A percentile compares a stretch with the other conserved stretches of the same genome.
Conservation (phyloP, 2,113 vertebrate genomes). For the Phyllopteryx taeniolatus region DNA sequence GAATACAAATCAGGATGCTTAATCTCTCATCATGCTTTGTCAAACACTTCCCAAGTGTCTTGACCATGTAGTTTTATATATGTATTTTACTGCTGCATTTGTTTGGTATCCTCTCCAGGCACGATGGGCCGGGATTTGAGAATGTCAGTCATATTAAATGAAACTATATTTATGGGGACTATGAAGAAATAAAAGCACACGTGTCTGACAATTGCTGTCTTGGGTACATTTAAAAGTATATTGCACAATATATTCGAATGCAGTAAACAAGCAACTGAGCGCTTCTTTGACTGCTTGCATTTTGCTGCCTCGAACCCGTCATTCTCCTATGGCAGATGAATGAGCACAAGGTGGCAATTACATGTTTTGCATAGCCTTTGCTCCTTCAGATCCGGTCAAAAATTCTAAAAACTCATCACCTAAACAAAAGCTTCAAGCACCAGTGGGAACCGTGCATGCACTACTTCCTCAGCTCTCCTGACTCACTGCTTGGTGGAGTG, state of each 20-base stretch:
- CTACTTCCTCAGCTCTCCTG: conserved; percentile 32
- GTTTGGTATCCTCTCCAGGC: not conserved
- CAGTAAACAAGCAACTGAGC: conserved; percentile 19
- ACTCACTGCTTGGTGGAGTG: conserved; percentile 38
- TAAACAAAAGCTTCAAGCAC: not conserved
- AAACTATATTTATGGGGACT: conserved; percentile 8
- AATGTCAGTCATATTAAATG: conserved; percentile 4
- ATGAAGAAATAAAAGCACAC: conserved; percentile 18
- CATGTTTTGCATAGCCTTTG: conserved; percentile 49
- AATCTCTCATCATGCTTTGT: not conserved
- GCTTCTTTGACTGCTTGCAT: not conserved
- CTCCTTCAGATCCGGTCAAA: conserved; percentile 22
- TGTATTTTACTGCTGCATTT: not conserved
- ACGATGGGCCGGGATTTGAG: conserved; percentile 1
- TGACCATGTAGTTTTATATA: not conserved
- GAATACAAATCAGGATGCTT: not conserved
- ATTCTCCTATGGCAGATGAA: conserved; percentile 45
- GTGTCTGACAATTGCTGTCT: conserved; percentile 5
- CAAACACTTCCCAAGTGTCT: not conserved
- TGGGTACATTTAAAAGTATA: conserved; percentile 11
- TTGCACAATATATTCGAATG: conserved; percentile 18
- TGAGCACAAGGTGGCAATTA: conserved; percentile 49
- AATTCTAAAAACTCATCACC: not conserved
- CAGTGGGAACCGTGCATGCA: conserved; percentile 16
- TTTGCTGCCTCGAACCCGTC: conserved; percentile 19